A percentile compares a stretch with the other conserved stretches of the same genome.
Conservation (phyloP, 2,797 vertebrate species). For the Champsocephalus gunnari region DNA sequence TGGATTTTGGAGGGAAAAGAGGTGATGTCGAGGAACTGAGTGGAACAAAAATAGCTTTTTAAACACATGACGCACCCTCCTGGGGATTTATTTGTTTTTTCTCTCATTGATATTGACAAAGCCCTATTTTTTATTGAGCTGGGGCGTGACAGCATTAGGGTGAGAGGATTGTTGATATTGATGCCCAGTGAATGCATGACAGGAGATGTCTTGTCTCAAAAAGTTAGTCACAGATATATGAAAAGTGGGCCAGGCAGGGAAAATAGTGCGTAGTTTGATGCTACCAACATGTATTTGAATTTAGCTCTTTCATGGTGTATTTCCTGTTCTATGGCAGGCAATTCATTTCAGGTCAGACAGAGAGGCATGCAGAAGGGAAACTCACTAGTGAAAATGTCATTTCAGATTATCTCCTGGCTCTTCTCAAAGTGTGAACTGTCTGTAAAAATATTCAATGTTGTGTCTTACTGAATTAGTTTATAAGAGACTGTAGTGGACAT, state of each 20-base stretch:
- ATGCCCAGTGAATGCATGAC: conserved; percentile 65
- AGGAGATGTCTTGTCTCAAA: conserved; percentile 68
- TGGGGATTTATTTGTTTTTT: conserved; percentile 25
- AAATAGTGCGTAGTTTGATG: conserved; percentile 61
- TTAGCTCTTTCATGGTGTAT: conserved; percentile 57
- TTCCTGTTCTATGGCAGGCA: conserved; percentile 39
- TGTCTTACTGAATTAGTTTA: conserved; percentile 57
- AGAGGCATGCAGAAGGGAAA: conserved; percentile 22
- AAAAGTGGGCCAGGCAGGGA: conserved; percentile 46
- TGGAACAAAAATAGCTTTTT: conserved; percentile 5
- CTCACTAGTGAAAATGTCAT: conserved; percentile 40
- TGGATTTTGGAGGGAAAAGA: conserved; percentile 22
- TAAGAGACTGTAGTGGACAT: conserved; percentile 6
- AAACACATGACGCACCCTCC: conserved; percentile 29
- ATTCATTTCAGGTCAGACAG: conserved; percentile 56
- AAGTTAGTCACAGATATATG: conserved; percentile 73
- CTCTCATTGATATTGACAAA: conserved; percentile 57
- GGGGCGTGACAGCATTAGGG: conserved; percentile 37
- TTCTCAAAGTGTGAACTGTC: conserved; percentile 30
- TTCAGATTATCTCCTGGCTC: conserved; percentile 44
- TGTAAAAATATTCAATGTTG: conserved; percentile 46
- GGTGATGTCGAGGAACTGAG: neutral
- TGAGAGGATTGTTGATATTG: conserved; percentile 68
- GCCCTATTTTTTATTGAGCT: conserved; percentile 32
- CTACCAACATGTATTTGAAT: conserved; percentile 47